Base-by-base conservation (phyloP, 2,113 vertebrate species). In the Melanerpes aurifrons region DNA sequence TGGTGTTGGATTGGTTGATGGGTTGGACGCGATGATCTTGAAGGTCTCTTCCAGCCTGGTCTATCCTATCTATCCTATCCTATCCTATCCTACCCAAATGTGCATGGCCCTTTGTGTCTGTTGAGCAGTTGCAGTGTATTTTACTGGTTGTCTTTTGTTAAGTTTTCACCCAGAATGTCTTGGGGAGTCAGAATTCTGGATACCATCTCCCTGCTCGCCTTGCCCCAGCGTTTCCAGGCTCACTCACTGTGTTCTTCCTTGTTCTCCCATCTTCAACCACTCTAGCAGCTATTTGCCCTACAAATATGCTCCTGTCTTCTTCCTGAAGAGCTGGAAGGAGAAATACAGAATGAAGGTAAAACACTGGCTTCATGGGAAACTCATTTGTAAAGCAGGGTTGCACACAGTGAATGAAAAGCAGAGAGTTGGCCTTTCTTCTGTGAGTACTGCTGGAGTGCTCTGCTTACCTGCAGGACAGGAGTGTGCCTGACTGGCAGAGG, bases 71-170 rank as follows among this genome's bases (percentile, higher is more conserved):
- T 35, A 35, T 35, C 35, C 35, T 35, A 35, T 35, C 35, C 35
- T 35, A 35, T 35, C 35, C 35, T 35, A 35, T 35, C 35, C 35
- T 35, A 35, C 7, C 35, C 61, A 69, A 53, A 40, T 64, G 7
- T 28, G 4, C 22, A 4, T 74, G 17, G 28, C 37, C 26, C n/a
- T 62, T 64, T 0, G 0, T 20, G 17, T 45, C 53, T 73, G 1
- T 67, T 77, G 59, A 85, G 83, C 77, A 81, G 6, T 10, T 53
- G 47, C 26, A 31, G 1, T 76, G 10, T 35, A 28, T 92, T 93
- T 69, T 48, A 43, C 57, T 85, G 92, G 22, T 67, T 88, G 11
- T 2, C 40, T 72, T 64, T 18, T 59, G n/a, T 63, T 75, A 48
- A n/a, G 10, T 64, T 93, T 79, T 73, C 15, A 25, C 58, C 45